Percentiles rank a stretch among this genome's conserved stretches.
phyloP scores from a whole-genome alignment of 2,797 vertebrate species.

The Morus bassanus region DNA sequence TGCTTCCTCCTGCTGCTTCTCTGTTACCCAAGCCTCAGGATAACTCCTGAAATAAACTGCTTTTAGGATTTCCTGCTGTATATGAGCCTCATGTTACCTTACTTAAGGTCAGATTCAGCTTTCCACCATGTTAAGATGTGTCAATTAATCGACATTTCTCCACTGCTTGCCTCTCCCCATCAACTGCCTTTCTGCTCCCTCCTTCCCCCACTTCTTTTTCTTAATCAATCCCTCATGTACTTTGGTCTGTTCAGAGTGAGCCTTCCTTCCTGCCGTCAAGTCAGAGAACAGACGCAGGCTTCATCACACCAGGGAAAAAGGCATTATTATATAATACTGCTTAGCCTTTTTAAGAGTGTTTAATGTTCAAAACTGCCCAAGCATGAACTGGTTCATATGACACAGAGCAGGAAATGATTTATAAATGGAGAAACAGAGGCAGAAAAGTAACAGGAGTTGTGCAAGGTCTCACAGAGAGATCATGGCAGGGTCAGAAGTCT shows the following conservation, averaged over 20 bases:
- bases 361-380: slow-evolving; percentile 14
- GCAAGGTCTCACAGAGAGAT: neutral
- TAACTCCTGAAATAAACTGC: slow-evolving; percentile 25
- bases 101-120: neutral
- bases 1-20: neutral
- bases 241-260: neutral
- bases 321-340: slow-evolving; percentile 22
- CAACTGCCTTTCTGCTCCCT: neutral
- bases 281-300: slow-evolving; percentile 10
- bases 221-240: slow-evolving; percentile 38
- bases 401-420: slow-evolving; percentile 23
- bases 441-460: slow-evolving; percentile 5
- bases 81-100: neutral
- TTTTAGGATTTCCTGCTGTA: slow-evolving; percentile 27
- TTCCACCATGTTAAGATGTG: neutral
- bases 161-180: neutral
- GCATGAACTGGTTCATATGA: slow-evolving; percentile 8
- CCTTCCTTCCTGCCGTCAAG: slow-evolving; percentile 32
- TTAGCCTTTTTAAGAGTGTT: slow-evolving; percentile 1
- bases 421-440: slow-evolving; percentile 31
- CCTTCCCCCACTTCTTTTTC: neutral
- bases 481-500: neutral
- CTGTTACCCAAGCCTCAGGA: neutral
- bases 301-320: slow-evolving; percentile 24
- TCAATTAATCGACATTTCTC: neutral